Evolutionary conservation across 2,888 invertebrate species (phyloP).

Genomic region (Palloptera scutellata): DNA sequence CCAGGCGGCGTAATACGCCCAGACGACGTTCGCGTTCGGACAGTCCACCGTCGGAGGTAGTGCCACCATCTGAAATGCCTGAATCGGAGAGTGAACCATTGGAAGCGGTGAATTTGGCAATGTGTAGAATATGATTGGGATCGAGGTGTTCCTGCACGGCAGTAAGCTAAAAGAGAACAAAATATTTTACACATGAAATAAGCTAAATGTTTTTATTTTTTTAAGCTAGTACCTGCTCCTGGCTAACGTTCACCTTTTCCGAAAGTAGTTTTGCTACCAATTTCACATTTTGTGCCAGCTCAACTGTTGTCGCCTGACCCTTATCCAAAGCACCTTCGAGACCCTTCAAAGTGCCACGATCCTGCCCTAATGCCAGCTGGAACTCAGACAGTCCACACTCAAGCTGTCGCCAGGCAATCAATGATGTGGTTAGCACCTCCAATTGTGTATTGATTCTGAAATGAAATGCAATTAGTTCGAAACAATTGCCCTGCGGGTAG

Average conservation of each 20-base stretch:
- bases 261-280: conserved; percentile 63
- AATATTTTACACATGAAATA: not conserved
- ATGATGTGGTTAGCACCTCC: conserved; percentile 75
- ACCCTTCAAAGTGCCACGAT: conserved; percentile 65
- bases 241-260: conserved; percentile 63
- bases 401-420: conserved; percentile 79
- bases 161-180: conserved; percentile 43
- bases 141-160: conserved; percentile 61
- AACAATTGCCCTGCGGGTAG: not conserved
- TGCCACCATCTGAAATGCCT: conserved; percentile 78
- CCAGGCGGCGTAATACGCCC: conserved; percentile 72
- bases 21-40: conserved; percentile 73
- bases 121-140: conserved; percentile 60
- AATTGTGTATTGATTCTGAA: conserved; percentile 77
- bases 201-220: not conserved
- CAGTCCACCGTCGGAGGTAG: conserved; percentile 74
- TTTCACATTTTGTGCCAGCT: conserved; percentile 64
- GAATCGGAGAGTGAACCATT: conserved; percentile 75
- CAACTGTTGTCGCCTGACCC: conserved; percentile 59
- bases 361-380: conserved; percentile 78
- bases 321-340: conserved; percentile 62
- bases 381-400: conserved; percentile 79
- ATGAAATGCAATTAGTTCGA: conserved; percentile 5
- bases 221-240: conserved; percentile 52
- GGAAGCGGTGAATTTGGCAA: conserved; percentile 62